phyloP scores from a whole-genome alignment of 2,113 vertebrate species.

The Silurus asotus region DNA sequence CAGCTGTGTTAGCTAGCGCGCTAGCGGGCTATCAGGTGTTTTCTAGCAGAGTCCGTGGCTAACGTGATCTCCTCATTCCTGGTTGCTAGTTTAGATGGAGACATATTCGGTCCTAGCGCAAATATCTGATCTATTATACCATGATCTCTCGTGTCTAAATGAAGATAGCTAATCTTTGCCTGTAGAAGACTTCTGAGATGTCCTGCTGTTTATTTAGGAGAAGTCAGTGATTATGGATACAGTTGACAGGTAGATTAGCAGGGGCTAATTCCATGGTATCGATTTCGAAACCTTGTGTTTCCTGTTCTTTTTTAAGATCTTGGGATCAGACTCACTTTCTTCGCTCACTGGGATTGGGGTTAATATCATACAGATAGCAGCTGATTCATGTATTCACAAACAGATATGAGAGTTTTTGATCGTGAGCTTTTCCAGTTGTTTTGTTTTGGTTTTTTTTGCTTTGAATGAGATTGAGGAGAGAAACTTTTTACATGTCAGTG shows the following conservation, averaged over 20 bases:
- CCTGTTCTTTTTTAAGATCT: background rate
- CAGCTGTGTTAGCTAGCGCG: background rate
- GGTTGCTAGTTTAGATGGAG: background rate
- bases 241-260: slow-evolving; percentile 17
- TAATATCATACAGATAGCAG: background rate
- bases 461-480: background rate
- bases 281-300: background rate
- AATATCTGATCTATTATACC: no score
- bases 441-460: background rate
- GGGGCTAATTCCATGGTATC: background rate
- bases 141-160: background rate
- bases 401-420: background rate
- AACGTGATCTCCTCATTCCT: background rate
- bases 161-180: no score
- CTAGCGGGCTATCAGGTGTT: slow-evolving; percentile 22
- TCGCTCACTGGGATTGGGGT: no score
- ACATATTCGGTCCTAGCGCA: no score
- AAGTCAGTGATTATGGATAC: background rate
- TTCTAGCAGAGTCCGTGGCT: background rate
- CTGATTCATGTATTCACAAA: background rate
- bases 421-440: background rate
- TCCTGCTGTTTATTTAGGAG: background rate
- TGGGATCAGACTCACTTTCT: background rate
- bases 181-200: background rate
- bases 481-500: no score